Evolutionary conservation across 1,140 invertebrate species (phyloP).

Genomic region (Cryptotermes secundus): DNA sequence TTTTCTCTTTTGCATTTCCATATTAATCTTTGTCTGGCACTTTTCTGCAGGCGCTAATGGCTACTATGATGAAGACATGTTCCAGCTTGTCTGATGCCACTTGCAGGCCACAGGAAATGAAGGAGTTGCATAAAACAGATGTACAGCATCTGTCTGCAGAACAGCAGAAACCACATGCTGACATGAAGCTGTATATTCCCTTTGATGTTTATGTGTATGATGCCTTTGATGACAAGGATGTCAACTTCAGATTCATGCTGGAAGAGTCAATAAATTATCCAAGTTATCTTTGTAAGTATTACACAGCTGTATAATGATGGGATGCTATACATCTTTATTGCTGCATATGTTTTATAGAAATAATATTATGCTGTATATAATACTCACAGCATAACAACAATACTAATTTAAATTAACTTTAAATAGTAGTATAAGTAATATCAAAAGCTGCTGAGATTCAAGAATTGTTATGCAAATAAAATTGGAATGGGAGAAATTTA

Average conservation of each 20-base stretch:
- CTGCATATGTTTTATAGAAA: no score
- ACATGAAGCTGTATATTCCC: neutral
- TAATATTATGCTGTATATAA: neutral
- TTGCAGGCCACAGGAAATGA: neutral
- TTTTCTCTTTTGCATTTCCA: no score
- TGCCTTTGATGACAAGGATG: neutral
- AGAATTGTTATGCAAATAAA: no score
- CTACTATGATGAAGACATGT: neutral
- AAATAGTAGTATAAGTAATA: no score
- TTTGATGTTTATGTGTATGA: neutral
- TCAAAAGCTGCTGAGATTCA: no score
- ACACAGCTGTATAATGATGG: neutral
- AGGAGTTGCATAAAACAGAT: neutral
- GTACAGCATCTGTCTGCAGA: neutral
- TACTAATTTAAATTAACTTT: no score
- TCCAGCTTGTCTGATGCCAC: neutral
- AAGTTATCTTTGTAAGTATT: neutral
- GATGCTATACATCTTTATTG: no score
- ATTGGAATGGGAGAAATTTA: no score
- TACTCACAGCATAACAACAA: neutral
- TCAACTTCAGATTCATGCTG: neutral
- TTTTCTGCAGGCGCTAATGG: neutral
- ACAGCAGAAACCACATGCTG: neutral
- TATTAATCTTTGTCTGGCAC: no score
- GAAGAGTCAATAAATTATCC: neutral